A percentile compares a stretch with the other conserved stretches of the same genome.
phyloP scores from a whole-genome alignment of 30 jellyfish, hydroid and myxozoan species.

The Calvadosia cruxmelitensis region DNA sequence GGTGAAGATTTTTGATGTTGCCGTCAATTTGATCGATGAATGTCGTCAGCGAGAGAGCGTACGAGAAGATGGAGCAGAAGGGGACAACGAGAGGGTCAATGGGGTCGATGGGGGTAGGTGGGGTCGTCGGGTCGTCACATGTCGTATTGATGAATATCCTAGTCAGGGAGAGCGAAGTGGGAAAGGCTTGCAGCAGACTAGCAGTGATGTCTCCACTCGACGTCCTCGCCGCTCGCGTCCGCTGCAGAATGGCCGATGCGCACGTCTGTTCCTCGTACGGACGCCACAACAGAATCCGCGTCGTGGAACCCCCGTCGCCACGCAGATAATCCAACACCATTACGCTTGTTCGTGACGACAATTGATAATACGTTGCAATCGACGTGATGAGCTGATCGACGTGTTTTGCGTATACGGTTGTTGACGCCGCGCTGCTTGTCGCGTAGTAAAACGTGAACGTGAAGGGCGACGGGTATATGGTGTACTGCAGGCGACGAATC shows the following conservation, averaged over 20 bases:
- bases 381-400: not conserved
- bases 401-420: not conserved
- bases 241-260: not conserved
- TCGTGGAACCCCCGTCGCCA: not conserved
- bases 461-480: not conserved
- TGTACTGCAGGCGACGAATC: not conserved
- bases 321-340: not conserved
- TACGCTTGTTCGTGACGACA: not conserved
- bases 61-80: not conserved
- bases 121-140: conserved; percentile 44
- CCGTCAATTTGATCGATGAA: not conserved
- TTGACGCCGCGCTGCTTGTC: not conserved
- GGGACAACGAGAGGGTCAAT: conserved; percentile 8
- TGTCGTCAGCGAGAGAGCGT: not conserved
- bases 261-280: not conserved
- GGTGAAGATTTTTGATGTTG: not conserved
- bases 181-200: conserved; percentile 12
- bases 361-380: not conserved
- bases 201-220: not conserved
- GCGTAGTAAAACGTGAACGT: not conserved
- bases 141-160: conserved; percentile 39
- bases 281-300: conserved; percentile 1
- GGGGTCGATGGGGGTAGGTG: conserved; percentile 49
- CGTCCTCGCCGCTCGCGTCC: not conserved
- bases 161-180: conserved; percentile 13